phyloP scores from a whole-genome alignment of 2,113 vertebrate species.

The Hepsetus odoe region DNA sequence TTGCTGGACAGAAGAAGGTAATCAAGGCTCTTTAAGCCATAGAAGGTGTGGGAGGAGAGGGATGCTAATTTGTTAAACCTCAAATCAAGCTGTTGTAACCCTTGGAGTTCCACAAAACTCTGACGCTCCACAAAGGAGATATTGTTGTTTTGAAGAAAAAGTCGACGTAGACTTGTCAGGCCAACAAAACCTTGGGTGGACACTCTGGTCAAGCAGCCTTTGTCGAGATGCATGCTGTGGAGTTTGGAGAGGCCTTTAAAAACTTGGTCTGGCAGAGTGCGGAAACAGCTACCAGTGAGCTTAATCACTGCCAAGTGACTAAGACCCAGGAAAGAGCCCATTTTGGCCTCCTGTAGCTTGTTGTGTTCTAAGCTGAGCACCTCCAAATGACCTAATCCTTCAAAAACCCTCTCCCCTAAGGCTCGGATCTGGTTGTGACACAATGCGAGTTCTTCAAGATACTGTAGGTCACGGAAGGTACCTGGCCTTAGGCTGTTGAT shows the following conservation, averaged over 20 bases:
- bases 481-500: slow-evolving; percentile 79
- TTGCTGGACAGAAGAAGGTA: slow-evolving; percentile 90
- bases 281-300: slow-evolving; percentile 88
- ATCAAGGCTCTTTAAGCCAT: slow-evolving; percentile 85
- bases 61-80: slow-evolving; percentile 83
- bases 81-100: slow-evolving; percentile 88
- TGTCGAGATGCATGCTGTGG: slow-evolving; percentile 93
- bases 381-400: slow-evolving; percentile 88
- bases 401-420: slow-evolving; percentile 83
- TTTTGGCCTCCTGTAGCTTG: slow-evolving; percentile 83
- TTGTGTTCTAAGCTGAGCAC: slow-evolving; percentile 89
- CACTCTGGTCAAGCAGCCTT: slow-evolving; percentile 83
- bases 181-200: slow-evolving; percentile 78
- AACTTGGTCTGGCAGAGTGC: slow-evolving; percentile 77
- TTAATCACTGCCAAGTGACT: slow-evolving; percentile 88
- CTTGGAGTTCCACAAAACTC: slow-evolving; percentile 82
- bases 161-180: slow-evolving; percentile 85
- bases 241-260: slow-evolving; percentile 86
- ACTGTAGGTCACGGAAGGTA: slow-evolving; percentile 90
- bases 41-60: slow-evolving; percentile 77
- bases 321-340: slow-evolving; percentile 83
- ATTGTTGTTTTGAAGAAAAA: slow-evolving; percentile 86
- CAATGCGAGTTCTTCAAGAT: slow-evolving; percentile 89
- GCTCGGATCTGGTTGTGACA: slow-evolving; percentile 84
- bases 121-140: slow-evolving; percentile 80